A percentile compares a stretch with the other conserved stretches of the same genome.
Conservation (phyloP, 2,797 vertebrate species). For the Eidolon dupreanum region DNA sequence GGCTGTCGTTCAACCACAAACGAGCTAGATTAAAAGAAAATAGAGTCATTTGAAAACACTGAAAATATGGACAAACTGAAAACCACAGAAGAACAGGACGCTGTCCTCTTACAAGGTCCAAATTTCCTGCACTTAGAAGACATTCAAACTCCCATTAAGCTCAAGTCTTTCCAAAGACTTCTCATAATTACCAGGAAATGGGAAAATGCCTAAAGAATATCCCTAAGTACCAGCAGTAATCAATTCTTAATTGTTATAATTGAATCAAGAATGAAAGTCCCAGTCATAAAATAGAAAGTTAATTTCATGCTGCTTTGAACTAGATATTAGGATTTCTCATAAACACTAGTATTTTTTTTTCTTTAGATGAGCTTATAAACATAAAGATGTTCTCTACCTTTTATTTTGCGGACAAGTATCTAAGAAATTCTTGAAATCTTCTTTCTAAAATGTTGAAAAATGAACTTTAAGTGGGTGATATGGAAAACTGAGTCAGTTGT, state of each 20-base stretch:
- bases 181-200: conserved; percentile 8
- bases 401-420: neutral
- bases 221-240: neutral
- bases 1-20: conserved; percentile 98
- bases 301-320: neutral
- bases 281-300: neutral
- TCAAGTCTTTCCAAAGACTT: neutral
- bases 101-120: conserved; percentile 29
- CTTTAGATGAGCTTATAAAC: neutral
- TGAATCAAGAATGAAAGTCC: conserved; percentile 19
- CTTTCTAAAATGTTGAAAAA: conserved; percentile 41
- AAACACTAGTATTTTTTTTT: neutral
- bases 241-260: neutral
- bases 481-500: neutral
- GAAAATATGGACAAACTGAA: neutral
- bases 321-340: neutral
- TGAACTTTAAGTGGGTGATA: neutral
- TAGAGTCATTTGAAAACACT: conserved; percentile 43
- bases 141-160: neutral
- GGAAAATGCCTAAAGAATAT: neutral
- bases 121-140: conserved; percentile 26
- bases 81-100: conserved; percentile 36
- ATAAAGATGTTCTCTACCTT: neutral
- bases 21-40: conserved; percentile 87
- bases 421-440: neutral